Conservation (phyloP, 2,888 invertebrate genomes). For the Hyalella azteca region DNA sequence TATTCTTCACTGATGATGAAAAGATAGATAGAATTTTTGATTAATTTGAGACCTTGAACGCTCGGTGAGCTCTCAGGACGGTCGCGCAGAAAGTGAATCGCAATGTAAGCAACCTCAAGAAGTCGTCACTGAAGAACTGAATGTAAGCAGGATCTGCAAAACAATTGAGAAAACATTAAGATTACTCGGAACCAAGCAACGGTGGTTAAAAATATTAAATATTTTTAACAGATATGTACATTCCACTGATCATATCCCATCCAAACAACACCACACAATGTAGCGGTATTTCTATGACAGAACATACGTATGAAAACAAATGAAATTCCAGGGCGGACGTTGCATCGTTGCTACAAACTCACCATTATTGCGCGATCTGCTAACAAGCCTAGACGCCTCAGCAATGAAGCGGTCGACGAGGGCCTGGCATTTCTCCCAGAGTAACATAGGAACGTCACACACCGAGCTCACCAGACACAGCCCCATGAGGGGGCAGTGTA, state of each 20-base stretch:
- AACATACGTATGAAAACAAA: too few relatives aligned
- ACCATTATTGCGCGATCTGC: constrained; percentile 64
- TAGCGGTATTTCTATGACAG: too few relatives aligned
- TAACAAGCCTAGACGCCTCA: constrained; percentile 83
- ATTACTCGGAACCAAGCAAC: too few relatives aligned
- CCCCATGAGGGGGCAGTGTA: constrained; percentile 91
- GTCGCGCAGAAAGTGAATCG: constrained; percentile 94
- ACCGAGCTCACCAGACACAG: constrained; percentile 91
- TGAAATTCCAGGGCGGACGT: too few relatives aligned
- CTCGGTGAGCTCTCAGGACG: constrained; percentile 84
- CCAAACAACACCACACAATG: too few relatives aligned
- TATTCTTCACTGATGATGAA: too few relatives aligned
- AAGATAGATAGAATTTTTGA: too few relatives aligned
- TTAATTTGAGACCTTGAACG: constrained; percentile 72
- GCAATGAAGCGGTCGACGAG: constrained; percentile 87
- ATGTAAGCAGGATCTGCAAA: constrained; percentile 66
- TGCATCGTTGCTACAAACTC: too few relatives aligned
- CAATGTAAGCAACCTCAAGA: constrained; percentile 83
- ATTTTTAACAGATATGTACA: too few relatives aligned
- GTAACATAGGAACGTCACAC: constrained; percentile 79
- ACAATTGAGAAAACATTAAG: too few relatives aligned
- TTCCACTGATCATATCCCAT: too few relatives aligned
- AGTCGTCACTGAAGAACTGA: constrained; percentile 94
- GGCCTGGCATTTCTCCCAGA: constrained; percentile 89
- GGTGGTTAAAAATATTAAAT: too few relatives aligned